A percentile compares a stretch with the other conserved stretches of the same genome.
Evolutionary conservation across 2,888 invertebrate genomes (phyloP).

Genomic region (Idaea dimidiata): DNA sequence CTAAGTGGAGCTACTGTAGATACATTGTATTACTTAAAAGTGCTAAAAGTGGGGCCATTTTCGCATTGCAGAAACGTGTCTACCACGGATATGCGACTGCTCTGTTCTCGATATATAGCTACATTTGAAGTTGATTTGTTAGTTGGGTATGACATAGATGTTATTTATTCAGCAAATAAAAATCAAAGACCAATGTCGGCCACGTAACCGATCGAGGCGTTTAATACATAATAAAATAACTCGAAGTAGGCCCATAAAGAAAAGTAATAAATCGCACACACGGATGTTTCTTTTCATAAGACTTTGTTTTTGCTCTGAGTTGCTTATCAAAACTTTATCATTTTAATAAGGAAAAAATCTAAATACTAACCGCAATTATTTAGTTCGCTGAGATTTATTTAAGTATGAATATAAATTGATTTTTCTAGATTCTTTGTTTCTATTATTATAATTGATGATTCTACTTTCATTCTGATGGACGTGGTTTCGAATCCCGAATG

Average conservation of each 20-base stretch:
- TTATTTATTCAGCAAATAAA: neutral
- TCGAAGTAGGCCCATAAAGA: neutral
- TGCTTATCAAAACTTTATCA: neutral
- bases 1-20: too few relatives aligned
- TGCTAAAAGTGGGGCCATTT: too few relatives aligned
- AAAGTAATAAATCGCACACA: neutral
- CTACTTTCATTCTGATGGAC: too few relatives aligned
- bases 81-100: too few relatives aligned
- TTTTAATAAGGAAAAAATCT: neutral
- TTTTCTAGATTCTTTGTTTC: too few relatives aligned
- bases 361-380: neutral
- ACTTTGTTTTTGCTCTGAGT: neutral
- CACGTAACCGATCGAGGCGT: neutral
- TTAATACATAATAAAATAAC: neutral
- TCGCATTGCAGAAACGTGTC: too few relatives aligned
- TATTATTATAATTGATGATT: too few relatives aligned
- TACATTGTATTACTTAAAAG: too few relatives aligned
- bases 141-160: neutral
- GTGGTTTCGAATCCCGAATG: too few relatives aligned
- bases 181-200: neutral
- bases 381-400: neutral
- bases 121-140: too few relatives aligned
- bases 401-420: neutral
- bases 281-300: neutral
- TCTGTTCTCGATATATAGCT: too few relatives aligned